Conservation (phyloP, 1,140 invertebrate species). For the Lepidurus packardi region DNA sequence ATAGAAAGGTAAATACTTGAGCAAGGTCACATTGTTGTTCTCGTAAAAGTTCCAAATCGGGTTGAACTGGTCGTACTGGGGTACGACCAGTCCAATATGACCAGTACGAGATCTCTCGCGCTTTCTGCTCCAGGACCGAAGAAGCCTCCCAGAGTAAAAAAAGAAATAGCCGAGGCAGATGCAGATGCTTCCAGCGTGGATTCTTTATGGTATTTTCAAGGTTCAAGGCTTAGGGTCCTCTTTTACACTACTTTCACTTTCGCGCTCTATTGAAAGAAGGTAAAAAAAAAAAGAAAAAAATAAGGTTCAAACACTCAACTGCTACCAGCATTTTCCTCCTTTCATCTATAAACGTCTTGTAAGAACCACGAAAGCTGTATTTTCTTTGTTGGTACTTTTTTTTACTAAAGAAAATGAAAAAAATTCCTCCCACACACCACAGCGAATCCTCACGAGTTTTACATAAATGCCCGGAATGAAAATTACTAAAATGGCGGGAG, state of each 20-base stretch:
- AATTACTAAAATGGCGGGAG: too few species aligned
- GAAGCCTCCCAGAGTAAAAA: not conserved
- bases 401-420: too few species aligned
- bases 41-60: not conserved
- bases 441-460: too few species aligned
- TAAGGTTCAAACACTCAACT: too few species aligned
- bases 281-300: too few species aligned
- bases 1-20: not conserved
- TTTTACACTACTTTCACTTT: not conserved
- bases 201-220: constrained; percentile 7
- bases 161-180: not conserved
- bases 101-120: not conserved
- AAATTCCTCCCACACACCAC: too few species aligned
- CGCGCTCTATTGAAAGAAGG: not conserved
- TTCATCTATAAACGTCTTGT: too few species aligned
- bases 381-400: too few species aligned
- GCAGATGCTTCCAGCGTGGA: not conserved
- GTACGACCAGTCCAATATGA: too few species aligned
- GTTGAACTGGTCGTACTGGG: not conserved
- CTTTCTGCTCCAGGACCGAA: not conserved
- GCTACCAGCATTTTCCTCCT: too few species aligned
- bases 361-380: too few species aligned
- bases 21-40: not conserved
- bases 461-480: too few species aligned
- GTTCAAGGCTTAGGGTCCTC: not conserved